Evolutionary conservation across 2,888 invertebrate species (phyloP).

Genomic region (Dynastes maya): DNA sequence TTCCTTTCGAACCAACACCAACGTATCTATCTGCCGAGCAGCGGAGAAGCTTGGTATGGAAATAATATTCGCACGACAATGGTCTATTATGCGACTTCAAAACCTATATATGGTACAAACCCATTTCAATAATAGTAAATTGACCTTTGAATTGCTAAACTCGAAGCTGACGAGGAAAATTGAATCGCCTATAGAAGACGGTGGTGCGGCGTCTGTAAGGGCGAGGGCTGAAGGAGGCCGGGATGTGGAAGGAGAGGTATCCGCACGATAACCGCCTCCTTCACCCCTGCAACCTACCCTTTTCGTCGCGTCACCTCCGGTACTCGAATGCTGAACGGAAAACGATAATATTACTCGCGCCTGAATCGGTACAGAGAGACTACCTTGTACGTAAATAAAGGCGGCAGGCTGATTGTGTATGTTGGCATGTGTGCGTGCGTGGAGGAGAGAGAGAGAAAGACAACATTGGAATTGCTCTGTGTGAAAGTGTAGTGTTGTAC

Average conservation of each 20-base stretch:
- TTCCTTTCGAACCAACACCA: too few species aligned
- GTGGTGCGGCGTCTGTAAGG: background rate
- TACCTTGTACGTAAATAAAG: background rate
- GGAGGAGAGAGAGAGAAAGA: too few species aligned
- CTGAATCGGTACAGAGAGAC: background rate
- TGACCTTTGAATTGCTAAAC: constrained; percentile 47
- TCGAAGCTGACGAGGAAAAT: constrained; percentile 31
- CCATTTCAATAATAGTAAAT: constrained; percentile 48
- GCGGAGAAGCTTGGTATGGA: background rate
- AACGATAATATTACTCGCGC: background rate
- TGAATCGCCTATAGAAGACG: constrained; percentile 9
- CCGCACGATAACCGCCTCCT: background rate
- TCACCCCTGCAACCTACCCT: background rate
- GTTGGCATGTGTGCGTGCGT: too few species aligned
- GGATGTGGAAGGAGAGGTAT: too few species aligned
- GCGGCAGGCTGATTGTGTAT: background rate
- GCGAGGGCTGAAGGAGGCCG: background rate
- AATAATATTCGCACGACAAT: constrained; percentile 58
- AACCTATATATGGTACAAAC: constrained; percentile 38
- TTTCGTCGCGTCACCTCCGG: background rate
- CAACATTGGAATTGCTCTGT: too few species aligned
- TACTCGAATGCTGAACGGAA: constrained; percentile 7
- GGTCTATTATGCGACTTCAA: constrained; percentile 54
- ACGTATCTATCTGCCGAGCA: too few species aligned
- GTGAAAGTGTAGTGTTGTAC: too few species aligned